Percentiles rank a stretch among this genome's conserved stretches.
phyloP scores from a whole-genome alignment of 1,140 invertebrate species.

The Magallana angulata region DNA sequence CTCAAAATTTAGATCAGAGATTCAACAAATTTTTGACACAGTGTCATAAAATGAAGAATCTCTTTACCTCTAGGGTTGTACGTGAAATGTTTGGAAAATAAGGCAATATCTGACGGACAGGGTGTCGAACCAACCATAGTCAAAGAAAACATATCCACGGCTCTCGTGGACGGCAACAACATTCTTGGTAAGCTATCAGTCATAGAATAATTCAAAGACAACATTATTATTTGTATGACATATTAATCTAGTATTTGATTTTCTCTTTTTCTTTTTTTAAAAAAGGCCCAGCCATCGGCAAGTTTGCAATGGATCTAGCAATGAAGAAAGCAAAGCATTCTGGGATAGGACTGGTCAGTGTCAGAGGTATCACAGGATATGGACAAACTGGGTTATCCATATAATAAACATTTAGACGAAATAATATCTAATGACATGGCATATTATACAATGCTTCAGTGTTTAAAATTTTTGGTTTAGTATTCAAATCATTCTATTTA shows the following conservation, averaged over 20 bases:
- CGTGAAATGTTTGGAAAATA: slow-evolving; percentile 71
- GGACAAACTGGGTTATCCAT: background rate
- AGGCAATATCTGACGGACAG: slow-evolving; percentile 74
- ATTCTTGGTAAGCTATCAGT: slow-evolving; percentile 83
- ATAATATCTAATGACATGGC: background rate
- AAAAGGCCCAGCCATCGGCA: slow-evolving; percentile 89
- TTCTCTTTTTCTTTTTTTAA: too few species aligned
- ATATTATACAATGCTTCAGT: background rate
- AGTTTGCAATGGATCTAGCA: slow-evolving; percentile 93
- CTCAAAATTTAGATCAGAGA: too few species aligned
- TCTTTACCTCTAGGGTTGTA: background rate
- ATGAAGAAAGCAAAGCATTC: slow-evolving; percentile 90
- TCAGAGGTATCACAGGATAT: slow-evolving; percentile 81
- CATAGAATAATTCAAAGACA: too few species aligned
- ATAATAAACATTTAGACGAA: background rate
- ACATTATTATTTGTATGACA: too few species aligned
- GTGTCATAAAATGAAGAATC: too few species aligned
- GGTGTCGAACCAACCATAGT: slow-evolving; percentile 83
- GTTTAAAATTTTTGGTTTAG: background rate
- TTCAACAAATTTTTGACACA: too few species aligned
- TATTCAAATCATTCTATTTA: too few species aligned
- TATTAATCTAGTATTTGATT: too few species aligned
- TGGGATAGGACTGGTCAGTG: slow-evolving; percentile 92
- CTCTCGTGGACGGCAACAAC: slow-evolving; percentile 91
- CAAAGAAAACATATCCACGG: slow-evolving; percentile 88